Conservation (phyloP, 1,140 invertebrate genomes). For the Saccostrea glomerata region DNA sequence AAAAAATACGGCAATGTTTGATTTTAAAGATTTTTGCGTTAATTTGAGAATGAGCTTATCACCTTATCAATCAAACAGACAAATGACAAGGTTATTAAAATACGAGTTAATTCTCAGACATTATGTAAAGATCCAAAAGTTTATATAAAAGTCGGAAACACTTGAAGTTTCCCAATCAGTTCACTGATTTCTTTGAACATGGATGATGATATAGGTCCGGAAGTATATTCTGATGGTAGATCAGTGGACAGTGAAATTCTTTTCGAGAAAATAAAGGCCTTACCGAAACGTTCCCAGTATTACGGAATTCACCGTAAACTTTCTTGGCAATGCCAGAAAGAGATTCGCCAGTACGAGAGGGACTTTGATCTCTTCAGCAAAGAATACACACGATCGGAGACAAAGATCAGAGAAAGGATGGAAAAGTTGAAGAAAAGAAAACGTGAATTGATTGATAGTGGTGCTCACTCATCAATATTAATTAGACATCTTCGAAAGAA, state of each 20-base stretch:
- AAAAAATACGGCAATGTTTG: conserved; percentile 6
- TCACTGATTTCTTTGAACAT: background rate
- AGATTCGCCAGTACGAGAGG: conserved; percentile 47
- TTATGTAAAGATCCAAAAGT: background rate
- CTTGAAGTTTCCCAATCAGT: background rate
- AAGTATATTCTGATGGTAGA: background rate
- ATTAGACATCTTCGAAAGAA: background rate
- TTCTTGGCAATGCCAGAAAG: conserved; percentile 48
- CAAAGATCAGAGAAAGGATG: conserved; percentile 42
- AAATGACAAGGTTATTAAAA: conserved; percentile 22
- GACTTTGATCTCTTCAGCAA: conserved; percentile 45
- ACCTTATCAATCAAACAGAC: conserved; percentile 28
- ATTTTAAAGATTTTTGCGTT: conserved; percentile 2
- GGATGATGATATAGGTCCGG: background rate
- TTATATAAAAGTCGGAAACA: background rate
- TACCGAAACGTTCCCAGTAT: conserved; percentile 48
- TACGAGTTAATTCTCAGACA: background rate
- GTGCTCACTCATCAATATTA: conserved; percentile 9
- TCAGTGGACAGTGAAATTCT: conserved; percentile 49
- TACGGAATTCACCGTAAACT: conserved; percentile 49
- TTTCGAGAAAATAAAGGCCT: conserved; percentile 50
- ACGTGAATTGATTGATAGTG: conserved; percentile 36
- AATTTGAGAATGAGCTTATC: conserved; percentile 27
- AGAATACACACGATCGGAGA: conserved; percentile 39
- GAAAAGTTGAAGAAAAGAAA: conserved; percentile 43